phyloP scores from a whole-genome alignment of 2,797 vertebrate genomes.

The Neopelma chrysocephalum region DNA sequence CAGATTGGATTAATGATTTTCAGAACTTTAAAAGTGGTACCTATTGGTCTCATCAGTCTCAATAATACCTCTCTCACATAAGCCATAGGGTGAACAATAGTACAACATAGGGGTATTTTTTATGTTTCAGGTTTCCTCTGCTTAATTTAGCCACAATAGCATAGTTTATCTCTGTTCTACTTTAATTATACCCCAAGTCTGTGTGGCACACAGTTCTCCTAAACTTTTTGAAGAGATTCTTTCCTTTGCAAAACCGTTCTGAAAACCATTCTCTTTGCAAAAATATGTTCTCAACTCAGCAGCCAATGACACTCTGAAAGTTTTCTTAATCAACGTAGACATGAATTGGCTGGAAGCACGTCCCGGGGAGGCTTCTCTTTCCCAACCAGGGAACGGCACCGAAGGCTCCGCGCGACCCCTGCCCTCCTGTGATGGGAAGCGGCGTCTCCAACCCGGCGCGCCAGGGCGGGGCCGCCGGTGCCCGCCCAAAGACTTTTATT shows the following conservation, averaged over 20 bases:
- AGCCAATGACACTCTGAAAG: background rate
- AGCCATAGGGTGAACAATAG: background rate
- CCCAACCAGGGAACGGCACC: background rate
- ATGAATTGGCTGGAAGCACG: accelerated
- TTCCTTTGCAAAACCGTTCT: background rate
- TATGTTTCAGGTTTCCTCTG: background rate
- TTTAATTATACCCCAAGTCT: background rate
- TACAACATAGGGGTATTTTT: background rate
- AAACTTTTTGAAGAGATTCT: background rate
- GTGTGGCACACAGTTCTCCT: background rate
- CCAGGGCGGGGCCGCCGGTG: background rate
- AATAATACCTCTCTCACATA: background rate
- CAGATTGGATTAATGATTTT: background rate
- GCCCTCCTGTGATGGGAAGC: background rate
- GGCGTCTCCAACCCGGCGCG: background rate
- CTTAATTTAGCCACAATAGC: background rate
- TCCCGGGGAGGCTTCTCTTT: background rate
- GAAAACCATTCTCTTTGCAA: background rate
- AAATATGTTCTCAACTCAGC: background rate
- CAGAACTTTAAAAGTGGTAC: background rate
- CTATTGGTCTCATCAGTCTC: background rate
- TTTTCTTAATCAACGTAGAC: accelerated
- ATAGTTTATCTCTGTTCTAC: background rate
- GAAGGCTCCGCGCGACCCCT: accelerated
- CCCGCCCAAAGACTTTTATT: background rate